phyloP scores from a whole-genome alignment of 2,797 vertebrate species.

The Avahi laniger region DNA sequence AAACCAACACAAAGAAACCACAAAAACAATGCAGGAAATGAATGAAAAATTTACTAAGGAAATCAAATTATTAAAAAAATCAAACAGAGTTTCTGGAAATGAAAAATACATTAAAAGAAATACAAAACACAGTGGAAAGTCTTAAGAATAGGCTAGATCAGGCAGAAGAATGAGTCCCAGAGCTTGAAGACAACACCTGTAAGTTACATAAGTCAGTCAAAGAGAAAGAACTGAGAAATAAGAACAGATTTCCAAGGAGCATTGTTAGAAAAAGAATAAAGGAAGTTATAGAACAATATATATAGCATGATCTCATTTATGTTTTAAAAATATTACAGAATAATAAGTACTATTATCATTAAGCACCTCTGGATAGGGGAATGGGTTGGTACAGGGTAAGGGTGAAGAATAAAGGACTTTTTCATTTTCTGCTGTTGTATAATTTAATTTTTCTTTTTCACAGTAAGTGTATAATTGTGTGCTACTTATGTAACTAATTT shows the following conservation, averaged over 20 bases:
- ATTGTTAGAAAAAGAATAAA: neutral
- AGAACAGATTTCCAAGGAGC: neutral
- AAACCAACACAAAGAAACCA: too few species aligned
- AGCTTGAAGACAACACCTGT: too few species aligned
- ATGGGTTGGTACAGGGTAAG: neutral
- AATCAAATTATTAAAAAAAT: too few species aligned
- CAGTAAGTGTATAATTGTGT: neutral
- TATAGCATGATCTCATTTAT: neutral
- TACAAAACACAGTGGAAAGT: too few species aligned
- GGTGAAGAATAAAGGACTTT: neutral
- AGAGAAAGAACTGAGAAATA: neutral
- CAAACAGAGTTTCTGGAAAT: too few species aligned
- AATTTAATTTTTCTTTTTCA: slow-evolving; percentile 32
- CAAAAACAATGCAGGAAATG: too few species aligned
- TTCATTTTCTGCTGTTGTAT: neutral
- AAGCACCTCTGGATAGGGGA: neutral
- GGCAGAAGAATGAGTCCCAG: too few species aligned
- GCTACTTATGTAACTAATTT: neutral
- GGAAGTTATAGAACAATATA: neutral
- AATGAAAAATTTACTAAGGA: too few species aligned
- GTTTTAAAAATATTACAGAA: slow-evolving; percentile 15
- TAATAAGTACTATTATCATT: neutral
- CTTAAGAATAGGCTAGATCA: too few species aligned
- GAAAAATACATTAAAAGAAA: too few species aligned
- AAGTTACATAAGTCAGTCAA: too few species aligned